A percentile compares a stretch with the other conserved stretches of the same genome.
Conservation (phyloP, 2,888 invertebrate species). For the Eupithecia vulgata region DNA sequence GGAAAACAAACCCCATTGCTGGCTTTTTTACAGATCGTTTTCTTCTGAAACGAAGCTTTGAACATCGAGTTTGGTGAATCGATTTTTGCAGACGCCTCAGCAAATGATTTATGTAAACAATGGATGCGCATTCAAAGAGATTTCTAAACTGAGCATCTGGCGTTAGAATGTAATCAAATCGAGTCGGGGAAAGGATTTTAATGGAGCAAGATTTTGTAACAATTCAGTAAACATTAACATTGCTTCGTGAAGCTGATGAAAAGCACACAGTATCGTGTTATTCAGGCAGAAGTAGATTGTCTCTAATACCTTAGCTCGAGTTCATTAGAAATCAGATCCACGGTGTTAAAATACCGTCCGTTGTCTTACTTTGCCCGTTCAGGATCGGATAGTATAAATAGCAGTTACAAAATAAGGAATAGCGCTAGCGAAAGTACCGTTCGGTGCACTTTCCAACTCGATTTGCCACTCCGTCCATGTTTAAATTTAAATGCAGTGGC, state of each 20-base stretch:
- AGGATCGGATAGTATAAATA: conserved; percentile 38
- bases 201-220: conserved; percentile 11
- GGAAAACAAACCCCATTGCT: conserved; percentile 53
- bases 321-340: conserved; percentile 27
- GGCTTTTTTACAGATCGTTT: conserved; percentile 46
- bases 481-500: conserved; percentile 31
- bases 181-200: conserved; percentile 41
- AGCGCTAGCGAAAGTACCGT: conserved; percentile 44
- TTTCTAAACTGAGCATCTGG: conserved; percentile 58
- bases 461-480: conserved; percentile 39
- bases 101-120: conserved; percentile 51
- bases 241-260: conserved; percentile 1
- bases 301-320: neutral
- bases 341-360: conserved; percentile 24
- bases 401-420: conserved; percentile 38
- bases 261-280: neutral
- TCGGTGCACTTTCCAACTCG: conserved; percentile 42
- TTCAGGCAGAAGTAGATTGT: conserved; percentile 1
- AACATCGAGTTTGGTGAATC: conserved; percentile 41
- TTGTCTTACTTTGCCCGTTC: conserved; percentile 33
- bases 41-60: conserved; percentile 41
- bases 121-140: conserved; percentile 48
- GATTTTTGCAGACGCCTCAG: conserved; percentile 43
- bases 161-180: conserved; percentile 56
- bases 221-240: conserved; percentile 7